Evolutionary conservation across 2,113 vertebrate species (phyloP).

Genomic region (Miniopterus natalensis): DNA sequence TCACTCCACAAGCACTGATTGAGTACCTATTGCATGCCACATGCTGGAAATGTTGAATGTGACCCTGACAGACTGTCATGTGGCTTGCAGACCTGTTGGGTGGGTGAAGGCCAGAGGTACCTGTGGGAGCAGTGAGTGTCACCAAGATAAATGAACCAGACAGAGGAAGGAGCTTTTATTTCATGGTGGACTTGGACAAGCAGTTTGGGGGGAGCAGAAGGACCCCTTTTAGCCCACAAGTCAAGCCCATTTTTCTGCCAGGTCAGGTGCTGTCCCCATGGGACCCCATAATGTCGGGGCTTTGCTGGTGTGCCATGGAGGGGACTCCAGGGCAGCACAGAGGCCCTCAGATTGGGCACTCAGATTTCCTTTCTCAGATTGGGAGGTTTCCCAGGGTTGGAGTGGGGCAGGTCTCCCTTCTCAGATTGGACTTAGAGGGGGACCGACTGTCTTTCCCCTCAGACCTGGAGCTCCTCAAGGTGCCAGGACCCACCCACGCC

Average conservation of each 20-base stretch:
- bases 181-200: accelerated
- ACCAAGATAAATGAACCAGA: background rate
- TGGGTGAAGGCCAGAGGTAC: background rate
- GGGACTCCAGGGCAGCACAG: background rate
- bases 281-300: background rate
- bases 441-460: background rate
- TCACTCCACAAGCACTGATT: background rate
- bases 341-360: background rate
- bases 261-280: background rate
- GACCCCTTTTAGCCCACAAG: background rate
- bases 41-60: accelerated
- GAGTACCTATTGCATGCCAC: background rate
- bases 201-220: background rate
- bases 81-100: background rate
- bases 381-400: background rate
- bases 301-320: accelerated
- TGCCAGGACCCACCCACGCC: accelerated
- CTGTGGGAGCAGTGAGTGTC: background rate
- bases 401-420: background rate
- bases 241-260: accelerated
- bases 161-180: background rate
- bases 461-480: background rate
- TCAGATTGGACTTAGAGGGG: background rate
- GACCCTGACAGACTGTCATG: background rate
- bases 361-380: background rate